Percentiles rank a stretch among this genome's conserved stretches.
These are phyloP conservation scores for Mythimna ferrago DNA, from an alignment of 2,888 invertebrate genomes.

Conservation along the genomic window DNA sequence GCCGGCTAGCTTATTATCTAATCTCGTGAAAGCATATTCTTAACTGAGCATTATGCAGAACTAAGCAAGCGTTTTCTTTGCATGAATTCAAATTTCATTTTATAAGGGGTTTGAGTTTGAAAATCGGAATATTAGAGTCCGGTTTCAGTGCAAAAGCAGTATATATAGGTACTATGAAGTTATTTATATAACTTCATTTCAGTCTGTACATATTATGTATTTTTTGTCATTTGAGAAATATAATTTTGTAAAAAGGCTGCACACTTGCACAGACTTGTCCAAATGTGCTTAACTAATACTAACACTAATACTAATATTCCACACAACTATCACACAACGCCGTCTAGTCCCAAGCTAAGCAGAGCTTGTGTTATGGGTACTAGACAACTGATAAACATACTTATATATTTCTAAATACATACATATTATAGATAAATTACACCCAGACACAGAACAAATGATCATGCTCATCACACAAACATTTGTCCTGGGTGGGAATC, in stretches of 20 bases:
- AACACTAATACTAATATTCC: too few relatives aligned
- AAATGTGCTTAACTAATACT: too few relatives aligned
- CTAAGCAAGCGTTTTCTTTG: constrained; percentile 37
- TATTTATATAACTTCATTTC: not conserved
- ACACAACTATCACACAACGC: too few relatives aligned
- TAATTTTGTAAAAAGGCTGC: not conserved
- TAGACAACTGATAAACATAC: too few relatives aligned
- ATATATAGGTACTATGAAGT: not conserved
- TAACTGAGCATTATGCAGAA: constrained; percentile 40
- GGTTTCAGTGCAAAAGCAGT: not conserved
- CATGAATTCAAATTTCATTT: constrained; percentile 38
- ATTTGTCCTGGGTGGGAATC: too few relatives aligned
- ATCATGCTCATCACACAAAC: too few relatives aligned
- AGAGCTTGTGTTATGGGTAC: too few relatives aligned
- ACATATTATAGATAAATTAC: too few relatives aligned
- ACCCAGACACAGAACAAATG: too few relatives aligned
- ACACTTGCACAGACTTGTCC: not conserved
- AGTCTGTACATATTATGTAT: not conserved
- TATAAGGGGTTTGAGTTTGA: constrained; percentile 18
- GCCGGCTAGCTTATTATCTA: constrained; percentile 36
- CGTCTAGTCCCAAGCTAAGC: too few relatives aligned
- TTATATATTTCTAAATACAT: too few relatives aligned
- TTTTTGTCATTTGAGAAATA: not conserved
- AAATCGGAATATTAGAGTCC: constrained; percentile 24
- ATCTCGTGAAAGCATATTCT: constrained; percentile 53